These are phyloP conservation scores for Uria lomvia DNA, from an alignment of 2,113 vertebrate species.

Conservation along the genomic window DNA sequence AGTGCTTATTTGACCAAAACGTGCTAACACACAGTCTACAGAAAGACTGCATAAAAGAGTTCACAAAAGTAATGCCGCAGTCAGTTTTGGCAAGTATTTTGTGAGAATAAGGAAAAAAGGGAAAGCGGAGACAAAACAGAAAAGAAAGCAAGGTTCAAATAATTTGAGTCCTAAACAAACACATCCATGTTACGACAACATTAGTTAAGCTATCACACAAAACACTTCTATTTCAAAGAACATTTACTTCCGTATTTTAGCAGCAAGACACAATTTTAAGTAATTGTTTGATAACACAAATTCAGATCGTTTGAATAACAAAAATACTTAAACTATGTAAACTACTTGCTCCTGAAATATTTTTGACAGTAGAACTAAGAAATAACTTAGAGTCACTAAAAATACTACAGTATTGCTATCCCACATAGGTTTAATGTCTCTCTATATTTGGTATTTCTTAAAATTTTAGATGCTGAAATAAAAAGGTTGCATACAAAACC, in stretches of 20 bases:
- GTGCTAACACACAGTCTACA: not conserved
- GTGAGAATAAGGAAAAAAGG: not conserved
- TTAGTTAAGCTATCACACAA: constrained; percentile 38
- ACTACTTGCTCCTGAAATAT: not conserved
- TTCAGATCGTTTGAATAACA: not conserved
- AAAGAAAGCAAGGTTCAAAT: constrained; percentile 5
- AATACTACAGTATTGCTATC: not conserved
- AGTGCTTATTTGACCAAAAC: not conserved
- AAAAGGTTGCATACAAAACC: not conserved
- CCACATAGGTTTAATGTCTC: not conserved
- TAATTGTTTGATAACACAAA: not conserved
- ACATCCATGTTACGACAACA: constrained; percentile 32
- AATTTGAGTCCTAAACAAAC: constrained; percentile 26
- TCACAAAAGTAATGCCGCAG: not conserved
- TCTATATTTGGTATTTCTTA: not conserved
- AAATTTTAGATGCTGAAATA: not conserved
- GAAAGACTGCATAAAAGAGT: not conserved
- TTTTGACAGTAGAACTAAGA: not conserved
- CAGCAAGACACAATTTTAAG: not conserved
- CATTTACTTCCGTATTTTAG: not conserved
- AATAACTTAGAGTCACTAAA: not conserved
- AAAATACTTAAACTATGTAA: not conserved
- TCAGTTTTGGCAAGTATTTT: not conserved
- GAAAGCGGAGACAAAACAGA: constrained; percentile 15
- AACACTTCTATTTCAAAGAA: not conserved